Evolutionary conservation across 2,888 invertebrate genomes (phyloP), one percentile per base, ranked within the genome.

Genomic region (Aleiodes alternator): DNA sequence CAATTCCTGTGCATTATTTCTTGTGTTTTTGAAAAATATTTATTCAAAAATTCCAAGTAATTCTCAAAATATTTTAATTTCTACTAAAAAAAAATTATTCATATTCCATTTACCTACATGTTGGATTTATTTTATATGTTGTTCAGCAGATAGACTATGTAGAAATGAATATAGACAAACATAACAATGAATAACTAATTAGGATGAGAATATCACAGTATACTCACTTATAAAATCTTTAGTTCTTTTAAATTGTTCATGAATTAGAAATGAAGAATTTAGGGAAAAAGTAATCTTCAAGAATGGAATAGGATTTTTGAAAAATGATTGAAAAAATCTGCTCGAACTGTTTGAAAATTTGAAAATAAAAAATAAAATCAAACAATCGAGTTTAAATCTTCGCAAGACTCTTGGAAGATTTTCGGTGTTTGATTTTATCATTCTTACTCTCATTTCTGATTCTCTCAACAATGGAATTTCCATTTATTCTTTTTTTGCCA

Each of bases 401-500:
- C 50, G 57, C 29, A 14, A 12, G 55, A 16, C 14, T 29, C 16
- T 69, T 69, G 68, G 69, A 57, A 73, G 68, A 69, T 29, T 69
- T 74, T 34, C 61, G 69, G 51, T 50, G 69, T 43, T 69, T 69
- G 5, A 14, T 38, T 61, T 69, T 38, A 23, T 59, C 74, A 61
- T 57, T 79, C 34, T 79, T 79, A 80, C 83, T 29, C 38, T 23
- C 7, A n/a, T 12, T 31, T n/a, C 11, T n/a, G 9, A 43, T 43
- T 68, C 11, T 56, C 50, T 69, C 55, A 55, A 11, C 55, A 55
- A 11, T 11, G 43, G 9, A 43, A 43, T 43, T 43, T 14, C 55
- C 55, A n/a, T 16, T 76, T 38, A 38, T 71, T 12, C 31, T 23
- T 29, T 57, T 57, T 16, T 84, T 86, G n/a, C 57, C 69, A 38